phyloP scores from a whole-genome alignment of 2,888 invertebrate genomes.

The Agonopterix heracliana region DNA sequence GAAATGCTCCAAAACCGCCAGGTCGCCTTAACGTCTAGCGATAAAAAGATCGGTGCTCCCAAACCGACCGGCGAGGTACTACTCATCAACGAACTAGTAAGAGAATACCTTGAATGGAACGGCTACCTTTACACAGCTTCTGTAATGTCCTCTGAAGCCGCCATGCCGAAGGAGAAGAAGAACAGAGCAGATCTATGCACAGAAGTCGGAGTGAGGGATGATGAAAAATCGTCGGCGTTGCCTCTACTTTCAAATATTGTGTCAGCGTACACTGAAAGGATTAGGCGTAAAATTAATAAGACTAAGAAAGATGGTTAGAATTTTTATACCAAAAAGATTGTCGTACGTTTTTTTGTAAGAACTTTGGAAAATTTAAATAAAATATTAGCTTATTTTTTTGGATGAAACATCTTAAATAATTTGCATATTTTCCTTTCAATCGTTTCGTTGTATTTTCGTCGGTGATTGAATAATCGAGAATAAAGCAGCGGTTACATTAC shows the following conservation, averaged over 20 bases:
- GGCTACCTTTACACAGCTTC: conserved; percentile 80
- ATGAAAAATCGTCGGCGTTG: conserved; percentile 64
- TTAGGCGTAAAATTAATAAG: conserved; percentile 57
- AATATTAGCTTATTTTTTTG: no score
- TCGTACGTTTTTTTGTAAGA: neutral
- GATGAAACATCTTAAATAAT: no score
- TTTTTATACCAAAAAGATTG: no score
- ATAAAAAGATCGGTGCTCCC: conserved; percentile 32
- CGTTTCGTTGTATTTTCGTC: no score
- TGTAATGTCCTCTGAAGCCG: conserved; percentile 70
- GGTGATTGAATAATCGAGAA: no score
- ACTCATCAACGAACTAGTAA: conserved; percentile 79
- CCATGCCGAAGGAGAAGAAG: conserved; percentile 40
- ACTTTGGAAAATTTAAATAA: no score
- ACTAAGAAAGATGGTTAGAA: conserved; percentile 31
- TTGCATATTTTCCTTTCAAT: no score
- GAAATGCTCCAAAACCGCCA: conserved; percentile 51
- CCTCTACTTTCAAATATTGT: conserved; percentile 73
- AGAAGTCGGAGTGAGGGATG: conserved; percentile 70
- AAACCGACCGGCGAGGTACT: conserved; percentile 48
- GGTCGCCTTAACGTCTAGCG: conserved; percentile 19
- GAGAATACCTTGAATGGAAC: conserved; percentile 83
- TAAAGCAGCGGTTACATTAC: no score
- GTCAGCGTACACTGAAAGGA: conserved; percentile 70
- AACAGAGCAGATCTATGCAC: conserved; percentile 45